Percentiles rank a stretch among this genome's conserved stretches.
These are phyloP conservation scores for Drosophila histrio DNA, from an alignment of 2,888 invertebrate genomes.

Conservation along the genomic window DNA sequence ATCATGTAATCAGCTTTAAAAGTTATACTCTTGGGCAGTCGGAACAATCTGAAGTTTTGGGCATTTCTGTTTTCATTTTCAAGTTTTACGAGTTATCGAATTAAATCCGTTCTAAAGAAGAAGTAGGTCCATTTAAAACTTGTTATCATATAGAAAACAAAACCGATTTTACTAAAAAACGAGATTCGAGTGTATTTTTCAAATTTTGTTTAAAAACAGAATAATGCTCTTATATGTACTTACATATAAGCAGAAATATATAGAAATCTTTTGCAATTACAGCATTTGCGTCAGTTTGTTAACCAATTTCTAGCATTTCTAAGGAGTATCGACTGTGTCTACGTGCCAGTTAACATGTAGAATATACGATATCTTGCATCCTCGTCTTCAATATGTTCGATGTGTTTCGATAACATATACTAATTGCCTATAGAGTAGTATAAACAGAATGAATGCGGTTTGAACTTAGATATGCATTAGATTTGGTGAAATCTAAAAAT, in stretches of 20 bases:
- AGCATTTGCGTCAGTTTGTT: too few species aligned
- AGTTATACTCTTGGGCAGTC: background rate
- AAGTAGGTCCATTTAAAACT: background rate
- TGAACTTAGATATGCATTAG: background rate
- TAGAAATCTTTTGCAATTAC: too few species aligned
- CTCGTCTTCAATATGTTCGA: background rate
- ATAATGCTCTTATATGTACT: too few species aligned
- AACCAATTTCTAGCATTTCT: background rate
- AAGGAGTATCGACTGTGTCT: background rate
- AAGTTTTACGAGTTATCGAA: background rate
- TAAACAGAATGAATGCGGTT: background rate
- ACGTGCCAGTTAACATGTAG: background rate
- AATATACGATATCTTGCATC: background rate
- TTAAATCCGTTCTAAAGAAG: background rate
- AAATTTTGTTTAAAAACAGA: too few species aligned
- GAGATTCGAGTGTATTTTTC: too few species aligned
- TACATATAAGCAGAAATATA: too few species aligned
- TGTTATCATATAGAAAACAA: background rate
- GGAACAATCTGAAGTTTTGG: background rate
- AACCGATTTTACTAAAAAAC: too few species aligned
- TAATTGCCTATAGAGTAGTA: background rate
- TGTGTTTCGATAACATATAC: background rate
- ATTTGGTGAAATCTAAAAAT: background rate
- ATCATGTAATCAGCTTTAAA: background rate
- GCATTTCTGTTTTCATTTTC: background rate